Conservation (phyloP, 2,888 invertebrate genomes). For the Neria commutata region DNA sequence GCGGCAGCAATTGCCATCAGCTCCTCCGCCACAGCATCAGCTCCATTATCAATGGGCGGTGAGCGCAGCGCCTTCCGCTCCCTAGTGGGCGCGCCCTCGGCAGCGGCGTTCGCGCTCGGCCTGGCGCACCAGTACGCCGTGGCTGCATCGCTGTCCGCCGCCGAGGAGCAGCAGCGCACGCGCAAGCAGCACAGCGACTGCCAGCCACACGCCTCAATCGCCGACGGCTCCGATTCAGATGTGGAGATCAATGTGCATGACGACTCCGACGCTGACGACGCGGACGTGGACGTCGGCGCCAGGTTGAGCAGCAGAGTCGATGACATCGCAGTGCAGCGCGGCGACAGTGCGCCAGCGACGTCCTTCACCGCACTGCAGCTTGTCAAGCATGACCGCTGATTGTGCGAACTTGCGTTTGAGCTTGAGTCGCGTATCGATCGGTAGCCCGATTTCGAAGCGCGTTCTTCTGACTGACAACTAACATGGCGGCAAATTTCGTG, state of each 20-base stretch:
- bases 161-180: conserved; percentile 54
- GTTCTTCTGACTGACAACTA: conserved; percentile 54
- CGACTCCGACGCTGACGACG: conserved; percentile 64
- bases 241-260: conserved; percentile 87
- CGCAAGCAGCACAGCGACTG: conserved; percentile 30
- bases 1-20: conserved; percentile 25
- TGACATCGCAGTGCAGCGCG: neutral
- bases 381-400: conserved; percentile 59
- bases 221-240: conserved; percentile 57
- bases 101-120: conserved; percentile 65
- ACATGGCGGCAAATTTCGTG: neutral
- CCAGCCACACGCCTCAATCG: conserved; percentile 39
- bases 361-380: conserved; percentile 50
- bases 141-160: conserved; percentile 56
- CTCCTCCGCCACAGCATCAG: conserved; percentile 31
- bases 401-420: neutral
- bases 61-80: conserved; percentile 89
- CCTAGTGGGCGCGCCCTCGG: conserved; percentile 70
- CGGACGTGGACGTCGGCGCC: conserved; percentile 32
- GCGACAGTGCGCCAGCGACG: neutral
- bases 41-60: conserved; percentile 76
- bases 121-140: conserved; percentile 57
- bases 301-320: conserved; percentile 22
- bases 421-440: neutral
- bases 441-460: conserved; percentile 46